A percentile compares a stretch with the other conserved stretches of the same genome.
Conservation (phyloP, 2,888 invertebrate genomes). For the Caenorhabditis macrosperma region DNA sequence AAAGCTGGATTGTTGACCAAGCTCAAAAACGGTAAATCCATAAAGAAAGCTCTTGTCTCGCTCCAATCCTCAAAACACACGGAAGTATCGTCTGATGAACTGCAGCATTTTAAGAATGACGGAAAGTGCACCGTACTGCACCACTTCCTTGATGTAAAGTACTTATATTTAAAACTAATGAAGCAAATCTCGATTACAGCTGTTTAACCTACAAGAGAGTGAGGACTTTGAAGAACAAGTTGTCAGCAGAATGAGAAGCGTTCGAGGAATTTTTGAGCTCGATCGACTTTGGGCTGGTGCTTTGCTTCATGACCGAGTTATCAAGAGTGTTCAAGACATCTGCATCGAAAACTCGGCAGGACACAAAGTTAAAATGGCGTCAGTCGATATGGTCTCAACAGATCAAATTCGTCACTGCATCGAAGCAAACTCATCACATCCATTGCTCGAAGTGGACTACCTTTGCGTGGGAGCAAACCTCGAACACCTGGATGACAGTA, state of each 20-base stretch:
- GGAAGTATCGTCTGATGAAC: conserved; percentile 42
- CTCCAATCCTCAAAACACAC: conserved; percentile 35
- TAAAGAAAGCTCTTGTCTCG: conserved; percentile 62
- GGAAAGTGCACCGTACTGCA: conserved; percentile 75
- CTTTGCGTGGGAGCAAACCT: conserved; percentile 62
- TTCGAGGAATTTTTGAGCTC: conserved; percentile 74
- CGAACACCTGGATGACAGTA: conserved; percentile 78
- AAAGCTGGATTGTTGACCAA: conserved; percentile 68
- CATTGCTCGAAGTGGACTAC: conserved; percentile 74
- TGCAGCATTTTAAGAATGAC: conserved; percentile 70
- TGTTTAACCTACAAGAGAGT: conserved; percentile 56
- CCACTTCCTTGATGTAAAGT: conserved; percentile 68
- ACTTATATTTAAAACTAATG: neutral
- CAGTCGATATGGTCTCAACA: conserved; percentile 75
- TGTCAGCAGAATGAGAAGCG: conserved; percentile 67
- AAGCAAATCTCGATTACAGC: conserved; percentile 13
- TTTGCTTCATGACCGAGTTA: conserved; percentile 73
- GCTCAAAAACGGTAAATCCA: conserved; percentile 68
- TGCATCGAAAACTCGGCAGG: conserved; percentile 80
- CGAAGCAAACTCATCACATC: conserved; percentile 76
- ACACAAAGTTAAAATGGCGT: conserved; percentile 74
- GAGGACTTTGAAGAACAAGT: conserved; percentile 65
- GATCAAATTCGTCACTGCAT: conserved; percentile 74
- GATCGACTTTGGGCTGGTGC: conserved; percentile 77
- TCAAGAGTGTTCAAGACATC: conserved; percentile 78